These are phyloP conservation scores for Graptemys geographica DNA, from an alignment of 2,797 vertebrate genomes.

Conservation along the genomic window DNA sequence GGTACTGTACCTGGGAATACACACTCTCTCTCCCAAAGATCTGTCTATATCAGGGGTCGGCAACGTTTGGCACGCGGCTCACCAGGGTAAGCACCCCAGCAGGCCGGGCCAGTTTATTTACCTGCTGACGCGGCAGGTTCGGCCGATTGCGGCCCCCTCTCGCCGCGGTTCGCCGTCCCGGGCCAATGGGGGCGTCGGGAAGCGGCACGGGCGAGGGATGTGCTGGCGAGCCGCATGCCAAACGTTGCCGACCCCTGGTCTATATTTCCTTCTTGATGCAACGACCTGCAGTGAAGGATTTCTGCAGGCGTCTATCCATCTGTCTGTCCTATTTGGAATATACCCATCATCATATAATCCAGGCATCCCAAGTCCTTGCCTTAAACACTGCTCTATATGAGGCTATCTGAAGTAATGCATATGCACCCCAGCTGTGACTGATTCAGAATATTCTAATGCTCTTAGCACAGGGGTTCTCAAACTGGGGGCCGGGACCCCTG, in stretches of 20 bases:
- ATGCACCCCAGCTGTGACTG: not conserved
- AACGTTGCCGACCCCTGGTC: too few relatives aligned
- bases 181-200: too few relatives aligned
- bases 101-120: too few relatives aligned
- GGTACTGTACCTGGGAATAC: not conserved
- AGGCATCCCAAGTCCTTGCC: not conserved
- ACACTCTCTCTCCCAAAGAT: not conserved
- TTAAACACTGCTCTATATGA: rapidly evolving
- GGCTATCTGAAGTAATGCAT: not conserved
- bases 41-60: not conserved
- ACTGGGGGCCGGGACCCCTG: too few relatives aligned
- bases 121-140: too few relatives aligned
- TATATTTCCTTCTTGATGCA: not conserved
- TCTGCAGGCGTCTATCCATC: not conserved
- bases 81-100: too few relatives aligned
- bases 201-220: too few relatives aligned
- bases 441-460: rapidly evolving
- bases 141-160: too few relatives aligned
- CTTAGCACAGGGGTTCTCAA: not conserved
- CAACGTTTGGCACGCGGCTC: too few relatives aligned
- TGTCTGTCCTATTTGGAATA: not conserved
- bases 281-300: rapidly evolving
- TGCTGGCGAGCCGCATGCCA: too few relatives aligned
- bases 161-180: too few relatives aligned
- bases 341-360: rapidly evolving